phyloP scores from a whole-genome alignment of 2,888 invertebrate genomes.

The Candidula unifasciata region DNA sequence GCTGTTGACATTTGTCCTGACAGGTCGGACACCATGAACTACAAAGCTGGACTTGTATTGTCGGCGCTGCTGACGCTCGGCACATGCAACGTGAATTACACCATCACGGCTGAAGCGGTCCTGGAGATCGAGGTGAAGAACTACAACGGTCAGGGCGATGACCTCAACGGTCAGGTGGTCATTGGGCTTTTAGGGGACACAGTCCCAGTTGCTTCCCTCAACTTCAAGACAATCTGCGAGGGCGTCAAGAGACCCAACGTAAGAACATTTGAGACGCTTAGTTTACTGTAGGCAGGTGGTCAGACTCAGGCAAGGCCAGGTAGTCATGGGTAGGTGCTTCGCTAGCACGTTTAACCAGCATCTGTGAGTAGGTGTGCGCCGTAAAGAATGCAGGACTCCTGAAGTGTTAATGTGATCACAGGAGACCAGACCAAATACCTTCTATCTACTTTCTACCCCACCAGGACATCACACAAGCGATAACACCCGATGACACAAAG shows the following conservation, averaged over 20 bases:
- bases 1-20: too few relatives aligned
- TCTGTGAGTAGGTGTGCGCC: too few relatives aligned
- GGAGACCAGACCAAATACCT: too few relatives aligned
- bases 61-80: constrained; percentile 20
- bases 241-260: constrained; percentile 71
- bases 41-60: not conserved
- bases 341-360: too few relatives aligned
- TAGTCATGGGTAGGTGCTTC: too few relatives aligned
- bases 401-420: too few relatives aligned
- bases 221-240: constrained; percentile 74
- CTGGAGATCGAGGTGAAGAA: constrained; percentile 76
- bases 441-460: too few relatives aligned
- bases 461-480: too few relatives aligned
- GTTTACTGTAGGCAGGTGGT: too few relatives aligned
- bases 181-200: constrained; percentile 76
- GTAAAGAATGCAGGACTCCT: too few relatives aligned
- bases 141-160: constrained; percentile 71
- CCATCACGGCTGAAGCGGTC: constrained; percentile 67
- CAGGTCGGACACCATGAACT: not conserved
- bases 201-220: constrained; percentile 76
- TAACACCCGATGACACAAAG: too few relatives aligned
- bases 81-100: constrained; percentile 50
- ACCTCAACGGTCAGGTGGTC: constrained; percentile 68
- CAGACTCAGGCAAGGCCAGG: too few relatives aligned
- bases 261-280: not conserved